phyloP scores from a whole-genome alignment of 2,113 vertebrate species.

The Addax nasomaculatus region DNA sequence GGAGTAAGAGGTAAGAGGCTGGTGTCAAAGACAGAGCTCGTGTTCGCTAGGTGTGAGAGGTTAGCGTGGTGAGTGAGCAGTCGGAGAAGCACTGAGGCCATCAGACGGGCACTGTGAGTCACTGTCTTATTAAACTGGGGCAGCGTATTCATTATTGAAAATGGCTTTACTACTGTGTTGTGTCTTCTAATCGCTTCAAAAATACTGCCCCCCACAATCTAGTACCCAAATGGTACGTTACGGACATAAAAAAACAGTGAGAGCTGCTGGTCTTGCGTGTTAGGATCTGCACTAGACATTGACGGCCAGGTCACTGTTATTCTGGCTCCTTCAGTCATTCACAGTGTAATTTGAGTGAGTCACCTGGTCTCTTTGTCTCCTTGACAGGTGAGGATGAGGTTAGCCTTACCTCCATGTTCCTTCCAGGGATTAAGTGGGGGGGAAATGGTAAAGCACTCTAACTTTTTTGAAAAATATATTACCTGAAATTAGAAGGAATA shows the following conservation, averaged over 20 bases:
- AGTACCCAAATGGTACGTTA: neutral
- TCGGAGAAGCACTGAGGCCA: neutral
- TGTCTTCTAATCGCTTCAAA: neutral
- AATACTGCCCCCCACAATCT: neutral
- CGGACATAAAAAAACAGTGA: neutral
- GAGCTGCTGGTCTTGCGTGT: neutral
- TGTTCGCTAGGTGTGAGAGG: neutral
- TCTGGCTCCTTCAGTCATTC: neutral
- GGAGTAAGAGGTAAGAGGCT: neutral
- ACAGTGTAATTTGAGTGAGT: slow-evolving; percentile 5
- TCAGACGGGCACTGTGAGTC: neutral
- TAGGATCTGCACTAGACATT: slow-evolving; percentile 3
- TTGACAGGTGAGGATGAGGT: slow-evolving; percentile 14
- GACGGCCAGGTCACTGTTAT: neutral
- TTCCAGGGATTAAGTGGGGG: slow-evolving; percentile 11
- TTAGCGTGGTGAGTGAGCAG: neutral
- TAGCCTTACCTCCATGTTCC: neutral
- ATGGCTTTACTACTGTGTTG: neutral
- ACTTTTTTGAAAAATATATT: neutral
- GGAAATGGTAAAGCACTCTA: neutral
- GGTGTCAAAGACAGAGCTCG: neutral
- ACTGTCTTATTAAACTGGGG: neutral
- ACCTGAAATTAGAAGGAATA: neutral
- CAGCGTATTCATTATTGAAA: neutral
- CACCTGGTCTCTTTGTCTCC: slow-evolving; percentile 23